Conservation (phyloP, 1,140 invertebrate species). For the Atta colombica region DNA sequence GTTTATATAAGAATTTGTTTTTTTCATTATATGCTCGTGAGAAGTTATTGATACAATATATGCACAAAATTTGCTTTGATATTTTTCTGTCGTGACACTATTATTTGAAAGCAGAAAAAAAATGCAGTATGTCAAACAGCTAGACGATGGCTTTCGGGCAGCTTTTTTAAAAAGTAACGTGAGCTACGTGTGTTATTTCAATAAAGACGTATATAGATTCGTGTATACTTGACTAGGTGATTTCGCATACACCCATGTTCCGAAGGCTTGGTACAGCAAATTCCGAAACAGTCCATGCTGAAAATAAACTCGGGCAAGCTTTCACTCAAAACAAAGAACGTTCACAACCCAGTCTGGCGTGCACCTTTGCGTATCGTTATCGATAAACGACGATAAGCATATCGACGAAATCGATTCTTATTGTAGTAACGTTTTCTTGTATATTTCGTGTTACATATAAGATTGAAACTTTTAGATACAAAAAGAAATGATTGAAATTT, state of each 20-base stretch:
- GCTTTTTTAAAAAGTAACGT: slow-evolving; percentile 25
- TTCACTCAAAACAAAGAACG: slow-evolving; percentile 66
- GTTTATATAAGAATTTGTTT: neutral
- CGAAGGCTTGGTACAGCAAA: slow-evolving; percentile 36
- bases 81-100: neutral
- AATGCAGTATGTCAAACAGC: slow-evolving; percentile 16
- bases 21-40: neutral
- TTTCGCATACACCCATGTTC: slow-evolving; percentile 20
- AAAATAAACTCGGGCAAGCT: slow-evolving; percentile 69
- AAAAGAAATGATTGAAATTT: neutral
- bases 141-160: slow-evolving; percentile 20
- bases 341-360: slow-evolving; percentile 2
- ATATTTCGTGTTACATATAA: neutral
- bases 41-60: neutral
- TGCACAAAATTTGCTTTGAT: slow-evolving; percentile 2
- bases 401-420: slow-evolving; percentile 36
- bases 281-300: slow-evolving; percentile 62
- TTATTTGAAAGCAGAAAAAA: slow-evolving; percentile 41
- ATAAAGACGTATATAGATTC: slow-evolving; percentile 65
- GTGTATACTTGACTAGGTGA: slow-evolving; percentile 26
- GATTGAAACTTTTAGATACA: neutral
- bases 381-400: slow-evolving; percentile 30
- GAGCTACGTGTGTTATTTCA: slow-evolving; percentile 67
- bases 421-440: neutral
- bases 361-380: slow-evolving; percentile 32